Evolutionary conservation across 2,888 invertebrate genomes (phyloP).

Genomic region (Auanema freiburgensis): DNA sequence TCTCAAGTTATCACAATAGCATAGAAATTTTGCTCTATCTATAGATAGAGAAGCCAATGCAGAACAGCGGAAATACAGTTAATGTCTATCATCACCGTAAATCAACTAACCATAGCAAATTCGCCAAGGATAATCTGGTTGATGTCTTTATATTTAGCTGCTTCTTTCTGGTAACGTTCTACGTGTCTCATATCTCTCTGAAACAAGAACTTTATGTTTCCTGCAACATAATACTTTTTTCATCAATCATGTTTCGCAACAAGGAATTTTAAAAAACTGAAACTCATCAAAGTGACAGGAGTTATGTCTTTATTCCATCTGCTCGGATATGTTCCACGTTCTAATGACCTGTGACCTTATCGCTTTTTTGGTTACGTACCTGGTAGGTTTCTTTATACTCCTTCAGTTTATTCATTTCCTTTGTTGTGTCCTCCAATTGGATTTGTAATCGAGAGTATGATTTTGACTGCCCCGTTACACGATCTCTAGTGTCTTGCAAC

Average conservation of each 20-base stretch:
- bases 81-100: not conserved
- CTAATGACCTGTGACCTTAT: not conserved
- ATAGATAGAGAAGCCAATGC: too few species aligned
- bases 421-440: slow-evolving; percentile 28
- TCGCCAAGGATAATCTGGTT: slow-evolving; percentile 46
- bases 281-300: too few species aligned
- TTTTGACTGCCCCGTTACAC: slow-evolving; percentile 27
- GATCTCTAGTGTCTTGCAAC: slow-evolving; percentile 27
- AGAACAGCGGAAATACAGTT: too few species aligned
- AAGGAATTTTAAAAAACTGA: too few species aligned
- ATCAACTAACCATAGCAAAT: slow-evolving; percentile 23
- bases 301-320: not conserved
- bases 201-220: not conserved
- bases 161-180: slow-evolving; percentile 34
- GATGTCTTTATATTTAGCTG: slow-evolving; percentile 43
- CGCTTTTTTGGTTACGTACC: slow-evolving; percentile 13
- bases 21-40: too few species aligned
- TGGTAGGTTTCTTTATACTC: slow-evolving; percentile 32
- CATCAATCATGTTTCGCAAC: too few species aligned
- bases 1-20: too few species aligned
- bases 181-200: slow-evolving; percentile 39
- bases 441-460: slow-evolving; percentile 23
- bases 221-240: not conserved
- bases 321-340: not conserved
- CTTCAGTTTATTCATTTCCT: slow-evolving; percentile 27